Base-by-base conservation (phyloP, 64 coral and sea anemone species). In the Montipora foliosa region DNA sequence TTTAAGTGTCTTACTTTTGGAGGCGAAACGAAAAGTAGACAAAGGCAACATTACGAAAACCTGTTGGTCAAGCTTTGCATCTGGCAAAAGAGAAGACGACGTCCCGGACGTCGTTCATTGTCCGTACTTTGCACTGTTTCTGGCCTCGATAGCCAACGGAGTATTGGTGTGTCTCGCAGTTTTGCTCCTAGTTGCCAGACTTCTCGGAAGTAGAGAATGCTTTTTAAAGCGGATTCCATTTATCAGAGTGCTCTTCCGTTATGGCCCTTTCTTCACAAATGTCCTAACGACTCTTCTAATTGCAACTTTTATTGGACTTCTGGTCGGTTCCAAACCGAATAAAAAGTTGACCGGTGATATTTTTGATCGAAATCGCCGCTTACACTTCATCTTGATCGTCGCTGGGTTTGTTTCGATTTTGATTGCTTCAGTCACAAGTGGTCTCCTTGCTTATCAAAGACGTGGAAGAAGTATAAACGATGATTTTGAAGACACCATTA, bases 211-310 rank as follows among this genome's bases (percentile, higher is more conserved):
- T 64, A 3, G 8, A 24, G 82, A 86, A 49, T 86, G 82, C 47
- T 49, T 59, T 5, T 71, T 86, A 16, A 50, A 12, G 82, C 62
- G 82, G 29, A 71, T 86, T 20, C 82, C 82, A 71, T 0, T 71
- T 71, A 71, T 66, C n/a, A 46, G 66, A 69, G 15, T 70, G 2
- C 8, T 70, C 1, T 13, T 86, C 49, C 82, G 46, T 47, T 86
- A 86, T n/a, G 82, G 82, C 17, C 29, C 82, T 1, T 86, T 86
- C 82, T 86, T 86, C 10, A 49, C 19, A 7, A 86, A 86, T 71
- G 5, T 86, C 47, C 8, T 86, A 5, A 70, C 44, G 0, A 14
- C 82, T 50, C 16, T 86, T 86, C 19, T 86, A 48, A 21, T 71
- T 6, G 10, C 9, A 11, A 50, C 19, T 2, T 86, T 86, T 13